A percentile compares a stretch with the other conserved stretches of the same genome.
Evolutionary conservation across 1,140 invertebrate species (phyloP).

Genomic region (Zophobas atratus): DNA sequence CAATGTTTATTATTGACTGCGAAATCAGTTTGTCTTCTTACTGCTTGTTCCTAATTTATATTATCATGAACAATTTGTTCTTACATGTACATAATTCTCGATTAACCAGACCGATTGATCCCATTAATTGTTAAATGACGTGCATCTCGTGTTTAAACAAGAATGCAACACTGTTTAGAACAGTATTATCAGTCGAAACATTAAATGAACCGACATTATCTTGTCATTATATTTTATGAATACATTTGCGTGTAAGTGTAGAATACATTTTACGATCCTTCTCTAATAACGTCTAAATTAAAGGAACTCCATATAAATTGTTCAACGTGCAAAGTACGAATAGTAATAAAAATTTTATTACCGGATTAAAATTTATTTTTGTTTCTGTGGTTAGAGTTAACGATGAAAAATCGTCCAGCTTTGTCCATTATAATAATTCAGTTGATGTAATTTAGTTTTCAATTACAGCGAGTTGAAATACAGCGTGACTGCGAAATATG

Average conservation of each 20-base stretch:
- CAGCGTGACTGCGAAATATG: too few species aligned
- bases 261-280: slow-evolving; percentile 37
- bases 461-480: background rate
- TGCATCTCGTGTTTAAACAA: slow-evolving; percentile 38
- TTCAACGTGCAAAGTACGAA: background rate
- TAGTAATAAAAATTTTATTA: slow-evolving; percentile 4
- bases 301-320: slow-evolving; percentile 25
- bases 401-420: slow-evolving; percentile 12
- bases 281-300: slow-evolving; percentile 39
- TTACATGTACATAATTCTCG: slow-evolving; percentile 8
- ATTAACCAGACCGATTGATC: slow-evolving; percentile 6
- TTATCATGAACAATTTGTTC: background rate
- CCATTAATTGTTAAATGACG: slow-evolving; percentile 37
- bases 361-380: slow-evolving; percentile 11
- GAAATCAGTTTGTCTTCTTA: too few species aligned
- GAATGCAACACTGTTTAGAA: slow-evolving; percentile 50
- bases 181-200: slow-evolving; percentile 51
- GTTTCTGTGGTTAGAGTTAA: background rate
- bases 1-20: too few species aligned
- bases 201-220: slow-evolving; percentile 55
- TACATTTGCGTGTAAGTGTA: slow-evolving; percentile 47
- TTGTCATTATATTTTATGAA: slow-evolving; percentile 56
- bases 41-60: too few species aligned
- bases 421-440: slow-evolving; percentile 13
- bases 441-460: background rate